Conservation (phyloP, 1,140 invertebrate genomes). For the Diorhabda carinulata region DNA sequence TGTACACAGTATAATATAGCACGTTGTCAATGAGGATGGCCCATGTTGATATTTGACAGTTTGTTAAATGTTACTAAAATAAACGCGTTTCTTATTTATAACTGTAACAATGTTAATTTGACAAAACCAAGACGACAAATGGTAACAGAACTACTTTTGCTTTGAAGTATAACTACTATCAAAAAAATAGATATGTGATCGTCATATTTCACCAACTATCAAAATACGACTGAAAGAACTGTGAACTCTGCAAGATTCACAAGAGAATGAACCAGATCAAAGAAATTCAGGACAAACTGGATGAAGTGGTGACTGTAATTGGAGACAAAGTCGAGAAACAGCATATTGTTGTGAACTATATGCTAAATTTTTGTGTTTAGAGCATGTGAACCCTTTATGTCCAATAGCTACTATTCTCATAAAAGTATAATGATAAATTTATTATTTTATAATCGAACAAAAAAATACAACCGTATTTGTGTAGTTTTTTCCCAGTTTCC, state of each 20-base stretch:
- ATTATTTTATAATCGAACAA: no score
- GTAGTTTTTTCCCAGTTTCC: no score
- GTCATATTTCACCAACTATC: neutral
- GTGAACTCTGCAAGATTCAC: neutral
- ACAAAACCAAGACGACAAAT: neutral
- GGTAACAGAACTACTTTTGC: neutral
- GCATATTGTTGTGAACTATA: no score
- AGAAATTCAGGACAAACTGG: no score
- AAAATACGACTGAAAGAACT: neutral
- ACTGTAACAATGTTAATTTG: neutral
- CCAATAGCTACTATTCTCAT: no score
- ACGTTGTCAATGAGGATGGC: neutral
- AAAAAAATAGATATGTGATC: slow-evolving; percentile 1
- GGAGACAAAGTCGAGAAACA: no score
- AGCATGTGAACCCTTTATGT: no score
- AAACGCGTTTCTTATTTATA: neutral
- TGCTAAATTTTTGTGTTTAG: no score
- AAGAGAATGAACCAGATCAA: no score
- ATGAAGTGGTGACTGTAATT: no score
- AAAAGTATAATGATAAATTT: no score
- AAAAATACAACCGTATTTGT: no score
- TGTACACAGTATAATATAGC: neutral
- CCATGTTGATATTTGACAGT: neutral
- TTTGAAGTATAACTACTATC: neutral
- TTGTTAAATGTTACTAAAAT: neutral